A percentile compares a stretch with the other conserved stretches of the same genome.
phyloP scores from a whole-genome alignment of 1,140 invertebrate genomes.

The Orius laevigatus region DNA sequence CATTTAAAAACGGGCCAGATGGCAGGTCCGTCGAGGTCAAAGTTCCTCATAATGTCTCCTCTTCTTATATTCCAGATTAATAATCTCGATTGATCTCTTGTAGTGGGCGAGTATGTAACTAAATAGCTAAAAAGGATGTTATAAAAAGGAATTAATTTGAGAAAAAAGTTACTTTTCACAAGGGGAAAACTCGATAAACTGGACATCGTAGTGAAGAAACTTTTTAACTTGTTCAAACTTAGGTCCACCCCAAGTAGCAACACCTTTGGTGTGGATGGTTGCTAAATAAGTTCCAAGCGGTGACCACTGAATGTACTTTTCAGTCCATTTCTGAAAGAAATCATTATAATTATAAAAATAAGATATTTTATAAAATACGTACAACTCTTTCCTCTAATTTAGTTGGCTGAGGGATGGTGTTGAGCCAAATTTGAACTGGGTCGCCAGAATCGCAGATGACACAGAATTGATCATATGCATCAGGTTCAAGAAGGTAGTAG shows the following conservation, averaged over 20 bases:
- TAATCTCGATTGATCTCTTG: slow-evolving; percentile 49
- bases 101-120: slow-evolving; percentile 70
- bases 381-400: slow-evolving; percentile 69
- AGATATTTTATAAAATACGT: slow-evolving; percentile 23
- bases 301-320: slow-evolving; percentile 93
- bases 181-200: slow-evolving; percentile 95
- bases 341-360: neutral
- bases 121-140: slow-evolving; percentile 45
- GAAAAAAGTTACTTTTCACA: slow-evolving; percentile 59
- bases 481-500: slow-evolving; percentile 78
- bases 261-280: slow-evolving; percentile 88
- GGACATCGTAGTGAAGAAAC: slow-evolving; percentile 79
- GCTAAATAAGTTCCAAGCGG: slow-evolving; percentile 90
- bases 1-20: slow-evolving; percentile 91
- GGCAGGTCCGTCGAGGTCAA: slow-evolving; percentile 65
- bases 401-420: slow-evolving; percentile 73
- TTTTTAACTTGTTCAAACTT: slow-evolving; percentile 81
- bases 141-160: neutral
- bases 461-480: slow-evolving; percentile 90
- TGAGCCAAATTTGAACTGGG: slow-evolving; percentile 71
- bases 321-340: slow-evolving; percentile 66
- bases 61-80: slow-evolving; percentile 90
- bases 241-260: slow-evolving; percentile 92
- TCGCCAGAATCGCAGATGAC: slow-evolving; percentile 65
- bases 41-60: slow-evolving; percentile 81